Conservation (phyloP, 2,797 vertebrate genomes). For the Spheniscus humboldti region DNA sequence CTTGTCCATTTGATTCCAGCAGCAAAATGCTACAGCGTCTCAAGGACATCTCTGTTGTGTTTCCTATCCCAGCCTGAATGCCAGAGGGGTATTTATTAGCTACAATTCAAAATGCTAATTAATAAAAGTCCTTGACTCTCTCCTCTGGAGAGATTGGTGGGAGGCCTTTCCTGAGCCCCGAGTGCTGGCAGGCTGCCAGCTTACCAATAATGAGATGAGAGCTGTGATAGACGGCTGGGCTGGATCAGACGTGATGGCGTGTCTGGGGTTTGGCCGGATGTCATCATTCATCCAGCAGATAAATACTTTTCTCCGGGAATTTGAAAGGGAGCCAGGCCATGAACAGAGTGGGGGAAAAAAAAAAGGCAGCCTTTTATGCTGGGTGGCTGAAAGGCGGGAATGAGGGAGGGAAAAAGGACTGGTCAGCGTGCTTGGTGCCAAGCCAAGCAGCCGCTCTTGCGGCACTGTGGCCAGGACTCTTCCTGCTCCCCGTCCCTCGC, state of each 20-base stretch:
- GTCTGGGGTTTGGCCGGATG: conserved; percentile 37
- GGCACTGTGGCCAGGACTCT: not conserved
- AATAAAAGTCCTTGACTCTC: conserved; percentile 56
- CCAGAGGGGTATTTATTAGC: conserved; percentile 42
- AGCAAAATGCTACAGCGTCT: not conserved
- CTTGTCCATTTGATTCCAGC: not conserved
- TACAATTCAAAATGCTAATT: conserved; percentile 55
- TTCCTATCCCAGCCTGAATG: not conserved
- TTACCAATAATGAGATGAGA: not conserved
- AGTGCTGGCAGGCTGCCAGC: not conserved
- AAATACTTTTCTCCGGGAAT: conserved; percentile 20
- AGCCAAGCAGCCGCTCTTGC: not conserved
- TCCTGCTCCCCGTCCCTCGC: not conserved
- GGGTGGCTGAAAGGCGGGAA: not conserved
- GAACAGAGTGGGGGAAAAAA: not conserved
- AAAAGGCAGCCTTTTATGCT: not conserved
- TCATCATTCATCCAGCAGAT: conserved; percentile 47
- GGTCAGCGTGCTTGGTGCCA: not conserved
- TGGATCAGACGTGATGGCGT: not conserved
- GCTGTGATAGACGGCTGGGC: not conserved
- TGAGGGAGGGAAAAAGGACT: not conserved
- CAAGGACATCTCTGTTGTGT: not conserved
- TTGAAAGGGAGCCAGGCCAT: conserved; percentile 43
- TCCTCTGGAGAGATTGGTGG: conserved; percentile 44
- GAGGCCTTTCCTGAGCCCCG: not conserved